Evolutionary conservation across 2,888 invertebrate species (phyloP).

Genomic region (Lasioglossum figueresi): DNA sequence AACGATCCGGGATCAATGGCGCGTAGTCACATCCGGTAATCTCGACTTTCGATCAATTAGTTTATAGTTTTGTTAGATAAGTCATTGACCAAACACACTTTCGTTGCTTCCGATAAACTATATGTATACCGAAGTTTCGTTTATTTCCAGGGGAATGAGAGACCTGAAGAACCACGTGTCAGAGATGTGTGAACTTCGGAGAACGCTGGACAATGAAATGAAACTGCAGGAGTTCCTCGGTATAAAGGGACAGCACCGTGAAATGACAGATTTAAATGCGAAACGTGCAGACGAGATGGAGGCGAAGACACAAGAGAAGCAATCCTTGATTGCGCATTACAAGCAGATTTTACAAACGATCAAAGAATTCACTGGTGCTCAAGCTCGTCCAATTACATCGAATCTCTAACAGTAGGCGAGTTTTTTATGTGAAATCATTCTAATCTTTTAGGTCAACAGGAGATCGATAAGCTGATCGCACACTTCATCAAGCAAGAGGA

Average conservation of each 20-base stretch:
- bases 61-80: slow-evolving; percentile 36
- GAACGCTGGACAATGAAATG: slow-evolving; percentile 93
- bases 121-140: background rate
- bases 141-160: slow-evolving; percentile 83
- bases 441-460: slow-evolving; percentile 85
- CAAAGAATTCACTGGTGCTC: slow-evolving; percentile 84
- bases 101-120: slow-evolving; percentile 13
- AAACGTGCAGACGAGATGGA: slow-evolving; percentile 90
- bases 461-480: slow-evolving; percentile 88
- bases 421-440: background rate
- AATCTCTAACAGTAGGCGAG: background rate
- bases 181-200: slow-evolving; percentile 94
- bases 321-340: slow-evolving; percentile 90
- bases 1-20: slow-evolving; percentile 51
- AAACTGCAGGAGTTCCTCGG: slow-evolving; percentile 94
- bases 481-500: slow-evolving; percentile 94
- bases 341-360: slow-evolving; percentile 91
- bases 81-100: slow-evolving; percentile 20
- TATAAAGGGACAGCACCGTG: slow-evolving; percentile 92
- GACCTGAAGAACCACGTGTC: slow-evolving; percentile 85
- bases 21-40: slow-evolving; percentile 59
- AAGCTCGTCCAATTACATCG: background rate
- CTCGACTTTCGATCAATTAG: slow-evolving; percentile 41
- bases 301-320: slow-evolving; percentile 88
- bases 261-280: slow-evolving; percentile 90